Conservation (phyloP, 2,888 invertebrate species). For the Petrolisthes cinctipes region DNA sequence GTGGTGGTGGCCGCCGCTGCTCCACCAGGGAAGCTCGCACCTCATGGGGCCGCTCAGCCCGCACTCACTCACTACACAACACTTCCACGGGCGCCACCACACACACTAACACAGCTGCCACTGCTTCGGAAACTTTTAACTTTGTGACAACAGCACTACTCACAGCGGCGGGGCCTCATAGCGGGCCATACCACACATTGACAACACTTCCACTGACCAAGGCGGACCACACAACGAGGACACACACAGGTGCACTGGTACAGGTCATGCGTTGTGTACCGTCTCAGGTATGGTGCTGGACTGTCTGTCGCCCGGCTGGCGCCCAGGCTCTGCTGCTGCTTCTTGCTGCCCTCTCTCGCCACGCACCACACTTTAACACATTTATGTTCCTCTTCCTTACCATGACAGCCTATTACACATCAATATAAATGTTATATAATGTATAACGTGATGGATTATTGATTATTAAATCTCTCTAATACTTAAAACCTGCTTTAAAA, state of each 20-base stretch:
- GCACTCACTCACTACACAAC: conserved; percentile 24
- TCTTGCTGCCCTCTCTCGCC: conserved; percentile 21
- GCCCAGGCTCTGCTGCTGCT: neutral
- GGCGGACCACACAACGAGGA: conserved; percentile 24
- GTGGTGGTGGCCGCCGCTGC: conserved; percentile 51
- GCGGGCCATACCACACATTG: conserved; percentile 36
- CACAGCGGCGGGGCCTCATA: conserved; percentile 42
- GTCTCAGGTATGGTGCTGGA: conserved; percentile 57
- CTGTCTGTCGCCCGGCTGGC: conserved; percentile 32
- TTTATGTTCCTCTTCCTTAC: neutral
- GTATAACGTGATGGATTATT: neutral
- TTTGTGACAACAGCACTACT: conserved; percentile 41
- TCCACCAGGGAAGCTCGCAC: conserved; percentile 53
- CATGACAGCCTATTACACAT: neutral
- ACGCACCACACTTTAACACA: conserved; percentile 1
- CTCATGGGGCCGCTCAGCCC: conserved; percentile 53
- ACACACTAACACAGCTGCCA: conserved; percentile 23
- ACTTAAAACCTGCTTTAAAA: conserved; percentile 9
- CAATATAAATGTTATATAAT: neutral
- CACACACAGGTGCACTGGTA: conserved; percentile 46
- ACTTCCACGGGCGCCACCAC: neutral
- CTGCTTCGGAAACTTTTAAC: conserved; percentile 7
- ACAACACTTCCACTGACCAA: conserved; percentile 41
- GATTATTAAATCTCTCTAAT: neutral
- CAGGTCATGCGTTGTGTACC: conserved; percentile 41